Evolutionary conservation across 2,797 vertebrate genomes (phyloP).

Genomic region (Smutsia temminckii): DNA sequence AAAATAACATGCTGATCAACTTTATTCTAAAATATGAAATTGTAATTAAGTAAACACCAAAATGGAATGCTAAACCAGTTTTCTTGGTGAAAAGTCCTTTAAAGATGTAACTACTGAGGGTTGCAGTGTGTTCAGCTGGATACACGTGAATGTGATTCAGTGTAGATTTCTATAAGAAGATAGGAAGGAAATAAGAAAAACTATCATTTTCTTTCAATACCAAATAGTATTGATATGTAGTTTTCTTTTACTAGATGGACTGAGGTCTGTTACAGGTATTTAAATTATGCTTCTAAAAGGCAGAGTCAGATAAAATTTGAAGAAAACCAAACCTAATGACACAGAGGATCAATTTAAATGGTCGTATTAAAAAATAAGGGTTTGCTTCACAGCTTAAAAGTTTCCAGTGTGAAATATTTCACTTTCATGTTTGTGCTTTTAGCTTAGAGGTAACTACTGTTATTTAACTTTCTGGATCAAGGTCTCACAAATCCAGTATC

Average conservation of each 20-base stretch:
- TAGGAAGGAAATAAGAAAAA: background rate
- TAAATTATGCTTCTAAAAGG: slow-evolving; percentile 39
- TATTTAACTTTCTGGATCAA: background rate
- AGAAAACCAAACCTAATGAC: background rate
- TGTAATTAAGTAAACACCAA: background rate
- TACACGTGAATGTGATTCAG: background rate
- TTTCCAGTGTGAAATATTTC: background rate
- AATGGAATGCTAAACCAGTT: background rate
- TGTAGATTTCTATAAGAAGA: background rate
- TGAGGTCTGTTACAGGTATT: background rate
- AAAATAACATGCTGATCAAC: slow-evolving; percentile 16
- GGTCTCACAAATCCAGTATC: background rate
- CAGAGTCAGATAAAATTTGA: background rate
- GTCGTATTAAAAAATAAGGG: background rate
- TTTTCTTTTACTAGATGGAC: background rate
- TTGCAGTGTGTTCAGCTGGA: background rate
- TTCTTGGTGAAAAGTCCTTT: slow-evolving; percentile 10
- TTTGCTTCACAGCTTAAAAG: background rate
- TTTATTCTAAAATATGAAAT: slow-evolving; percentile 26
- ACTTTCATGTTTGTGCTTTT: background rate
- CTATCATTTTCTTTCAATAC: background rate
- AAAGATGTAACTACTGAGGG: background rate
- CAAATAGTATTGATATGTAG: background rate
- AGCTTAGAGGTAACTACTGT: background rate
- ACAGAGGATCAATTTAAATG: background rate